Evolutionary conservation across 1,140 invertebrate species (phyloP).

Genomic region (Sycophila sp.): DNA sequence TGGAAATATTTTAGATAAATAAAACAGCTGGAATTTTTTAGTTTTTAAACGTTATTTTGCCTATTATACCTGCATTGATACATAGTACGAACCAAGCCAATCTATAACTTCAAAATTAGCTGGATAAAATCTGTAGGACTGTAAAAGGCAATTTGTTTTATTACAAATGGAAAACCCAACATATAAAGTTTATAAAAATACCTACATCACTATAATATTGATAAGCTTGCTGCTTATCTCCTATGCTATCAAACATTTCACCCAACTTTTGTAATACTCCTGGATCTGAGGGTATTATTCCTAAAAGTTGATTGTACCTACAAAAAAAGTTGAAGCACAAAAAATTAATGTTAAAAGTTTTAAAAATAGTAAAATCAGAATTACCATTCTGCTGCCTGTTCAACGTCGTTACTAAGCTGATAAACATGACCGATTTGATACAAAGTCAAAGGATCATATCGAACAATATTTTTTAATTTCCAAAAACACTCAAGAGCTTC

Average conservation of each 20-base stretch:
- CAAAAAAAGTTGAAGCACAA: neutral
- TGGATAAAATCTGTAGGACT: conserved; percentile 90
- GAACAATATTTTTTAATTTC: conserved; percentile 82
- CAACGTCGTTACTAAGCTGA: conserved; percentile 78
- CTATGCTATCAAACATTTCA: conserved; percentile 84
- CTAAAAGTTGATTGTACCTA: conserved; percentile 87
- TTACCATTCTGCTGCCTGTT: conserved; percentile 81
- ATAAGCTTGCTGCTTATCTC: conserved; percentile 92
- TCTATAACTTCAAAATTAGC: conserved; percentile 90
- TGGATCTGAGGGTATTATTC: conserved; percentile 86
- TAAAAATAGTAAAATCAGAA: too few relatives aligned
- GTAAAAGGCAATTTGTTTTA: conserved; percentile 41
- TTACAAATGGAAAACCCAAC: conserved; percentile 11
- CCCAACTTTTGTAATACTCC: conserved; percentile 84
- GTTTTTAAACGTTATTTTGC: neutral
- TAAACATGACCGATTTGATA: conserved; percentile 88
- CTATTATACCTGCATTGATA: conserved; percentile 80
- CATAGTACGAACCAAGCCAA: conserved; percentile 92
- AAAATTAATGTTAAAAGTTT: too few relatives aligned
- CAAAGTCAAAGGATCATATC: conserved; percentile 84
- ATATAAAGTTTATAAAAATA: conserved; percentile 36
- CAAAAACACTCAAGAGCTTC: conserved; percentile 84
- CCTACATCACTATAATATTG: conserved; percentile 90
- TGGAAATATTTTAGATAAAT: conserved; percentile 30
- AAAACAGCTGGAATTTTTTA: neutral